A percentile compares a stretch with the other conserved stretches of the same genome.
phyloP scores from a whole-genome alignment of 2,113 vertebrate species.

The Typhlomys cinereus region DNA sequence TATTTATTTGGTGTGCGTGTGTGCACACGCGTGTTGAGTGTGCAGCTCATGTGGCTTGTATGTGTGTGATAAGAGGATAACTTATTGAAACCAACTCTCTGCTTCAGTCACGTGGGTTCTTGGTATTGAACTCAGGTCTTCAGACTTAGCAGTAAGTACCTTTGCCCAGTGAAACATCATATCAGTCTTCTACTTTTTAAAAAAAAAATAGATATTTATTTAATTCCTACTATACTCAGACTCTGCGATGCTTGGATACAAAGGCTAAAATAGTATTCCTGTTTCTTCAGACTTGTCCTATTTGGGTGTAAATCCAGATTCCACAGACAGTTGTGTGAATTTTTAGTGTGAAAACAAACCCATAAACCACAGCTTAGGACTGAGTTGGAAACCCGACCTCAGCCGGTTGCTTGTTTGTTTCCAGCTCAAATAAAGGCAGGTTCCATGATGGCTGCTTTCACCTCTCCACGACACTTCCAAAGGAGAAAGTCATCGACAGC shows the following conservation, averaged over 20 bases:
- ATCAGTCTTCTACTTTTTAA: background rate
- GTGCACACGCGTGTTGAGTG: no score
- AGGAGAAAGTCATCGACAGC: background rate
- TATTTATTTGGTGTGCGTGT: no score
- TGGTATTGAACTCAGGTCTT: no score
- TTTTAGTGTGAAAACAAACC: background rate
- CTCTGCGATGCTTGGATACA: background rate
- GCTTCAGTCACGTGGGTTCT: no score
- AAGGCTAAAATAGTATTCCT: background rate
- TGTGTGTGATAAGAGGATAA: no score
- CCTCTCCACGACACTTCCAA: background rate
- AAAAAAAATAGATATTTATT: background rate
- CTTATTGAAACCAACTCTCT: no score
- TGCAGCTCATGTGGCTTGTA: no score
- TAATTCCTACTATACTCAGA: background rate
- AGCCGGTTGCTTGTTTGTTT: background rate
- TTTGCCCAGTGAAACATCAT: no score
- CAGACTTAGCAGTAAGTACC: no score
- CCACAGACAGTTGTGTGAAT: background rate
- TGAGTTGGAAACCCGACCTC: background rate
- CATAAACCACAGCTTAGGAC: background rate
- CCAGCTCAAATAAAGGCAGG: background rate
- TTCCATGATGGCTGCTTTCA: background rate
- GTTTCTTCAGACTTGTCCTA: background rate
- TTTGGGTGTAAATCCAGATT: background rate